These are phyloP conservation scores for Strigops habroptila DNA, from an alignment of 2,113 vertebrate species.

Conservation along the genomic window DNA sequence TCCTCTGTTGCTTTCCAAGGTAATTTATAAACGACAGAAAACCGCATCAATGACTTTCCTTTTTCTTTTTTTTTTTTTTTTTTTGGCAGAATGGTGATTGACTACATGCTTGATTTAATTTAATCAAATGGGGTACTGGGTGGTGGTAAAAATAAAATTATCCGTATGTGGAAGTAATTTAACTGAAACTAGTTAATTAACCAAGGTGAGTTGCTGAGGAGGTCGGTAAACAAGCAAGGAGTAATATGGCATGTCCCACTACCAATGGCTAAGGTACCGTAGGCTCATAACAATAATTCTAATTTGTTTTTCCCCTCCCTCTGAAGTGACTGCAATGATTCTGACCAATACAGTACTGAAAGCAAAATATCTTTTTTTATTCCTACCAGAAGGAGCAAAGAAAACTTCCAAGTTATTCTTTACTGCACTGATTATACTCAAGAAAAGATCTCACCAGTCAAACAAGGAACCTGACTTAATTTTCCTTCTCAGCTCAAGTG, in stretches of 20 bases:
- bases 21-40: slow-evolving; percentile 23
- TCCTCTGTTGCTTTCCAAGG: neutral
- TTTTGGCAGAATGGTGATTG: neutral
- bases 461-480: neutral
- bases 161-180: slow-evolving; percentile 42
- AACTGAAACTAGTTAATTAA: slow-evolving; percentile 42
- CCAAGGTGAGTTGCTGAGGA: slow-evolving; percentile 12
- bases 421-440: neutral
- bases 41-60: neutral
- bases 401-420: neutral
- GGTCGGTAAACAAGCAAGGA: slow-evolving; percentile 26
- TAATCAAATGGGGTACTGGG: neutral
- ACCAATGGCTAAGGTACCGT: neutral
- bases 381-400: neutral
- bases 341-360: neutral
- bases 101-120: neutral
- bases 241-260: neutral
- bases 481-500: neutral
- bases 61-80: neutral
- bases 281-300: neutral
- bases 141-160: neutral
- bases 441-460: neutral
- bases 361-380: neutral
- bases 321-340: neutral
- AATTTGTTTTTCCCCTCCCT: neutral